These are phyloP conservation scores for Microtus richardsoni DNA, from an alignment of 2,113 vertebrate genomes.

Conservation along the genomic window DNA sequence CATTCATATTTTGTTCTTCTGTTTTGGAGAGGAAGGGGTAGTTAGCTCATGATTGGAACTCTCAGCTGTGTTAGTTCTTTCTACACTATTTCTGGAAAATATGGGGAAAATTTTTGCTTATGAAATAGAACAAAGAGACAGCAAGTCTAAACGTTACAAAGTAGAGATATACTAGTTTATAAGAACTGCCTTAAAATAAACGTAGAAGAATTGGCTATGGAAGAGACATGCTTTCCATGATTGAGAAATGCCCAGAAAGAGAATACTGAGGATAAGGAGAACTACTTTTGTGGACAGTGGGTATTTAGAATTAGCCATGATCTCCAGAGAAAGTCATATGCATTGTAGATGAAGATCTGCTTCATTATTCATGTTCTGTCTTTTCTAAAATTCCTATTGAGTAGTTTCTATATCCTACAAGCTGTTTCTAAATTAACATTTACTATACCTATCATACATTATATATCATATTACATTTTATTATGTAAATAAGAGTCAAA, in stretches of 20 bases:
- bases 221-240: not conserved
- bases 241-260: not conserved
- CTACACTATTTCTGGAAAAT: slow-evolving; percentile 32
- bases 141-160: not conserved
- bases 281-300: not conserved
- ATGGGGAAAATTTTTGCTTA: not conserved
- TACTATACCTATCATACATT: not conserved
- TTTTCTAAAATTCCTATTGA: not conserved
- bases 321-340: not conserved
- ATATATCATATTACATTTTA: not conserved
- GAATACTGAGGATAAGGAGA: not conserved
- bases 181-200: slow-evolving; percentile 9
- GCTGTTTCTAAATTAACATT: not conserved
- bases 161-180: not conserved
- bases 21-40: not conserved
- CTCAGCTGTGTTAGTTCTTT: not conserved
- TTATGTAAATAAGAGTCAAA: no score
- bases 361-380: slow-evolving; percentile 1
- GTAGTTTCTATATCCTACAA: not conserved
- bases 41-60: not conserved
- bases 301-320: not conserved
- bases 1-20: slow-evolving; percentile 9
- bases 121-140: slow-evolving; percentile 1
- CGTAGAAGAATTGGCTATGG: not conserved
- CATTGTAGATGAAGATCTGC: not conserved